Evolutionary conservation across 2,797 vertebrate genomes (phyloP), one percentile per base, ranked within the genome.

Genomic region (Tenualosa thibaudeaui): DNA sequence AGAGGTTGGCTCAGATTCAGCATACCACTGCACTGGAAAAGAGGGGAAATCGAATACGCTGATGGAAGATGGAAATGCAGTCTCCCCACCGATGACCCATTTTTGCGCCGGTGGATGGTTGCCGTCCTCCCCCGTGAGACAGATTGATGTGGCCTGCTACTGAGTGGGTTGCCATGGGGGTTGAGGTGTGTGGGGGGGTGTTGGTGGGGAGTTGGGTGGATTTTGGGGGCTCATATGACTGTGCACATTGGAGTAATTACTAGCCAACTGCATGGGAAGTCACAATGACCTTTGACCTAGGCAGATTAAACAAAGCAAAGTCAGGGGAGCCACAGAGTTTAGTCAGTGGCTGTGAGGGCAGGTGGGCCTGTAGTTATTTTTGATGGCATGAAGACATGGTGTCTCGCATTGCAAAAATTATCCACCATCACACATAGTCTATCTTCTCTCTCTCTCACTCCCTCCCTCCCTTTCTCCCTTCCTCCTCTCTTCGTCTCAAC

Each of bases 21-120:
- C 71, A 71, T 71, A 71, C 65, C 62, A 37, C 65, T 37, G 65
- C 40, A 46, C 71, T 46, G 71, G 71, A 75, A 75, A 75, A 43
- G 24, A 3, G 68, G 31, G 6, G 68, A 46, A 46, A 46, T 40
- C 15, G 13, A 78, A 22, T 19, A 40, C 13, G 40, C 40, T 37
- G 40, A 40, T 6, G 40, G 71, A 43, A 46, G 37, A 46, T 78
- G 71, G 40, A 78, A 78, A 78, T 78, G 71, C 17, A 22, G 8
- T 46, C 40, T 78, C 15, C 37, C 58, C 5, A 17, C 22, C 3
- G 37, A 78, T 78, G 71, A 78, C 71, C 68, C 68, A 75, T 40
- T 75, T 75, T 22, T 17, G 37, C 37, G 7, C 15, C 9, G 17
- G 17, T 40, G 37, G 31, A 22, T 0, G 68, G 37, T 37, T 43